phyloP scores from a whole-genome alignment of 2,113 vertebrate species.

The Nycticebus coucang region DNA sequence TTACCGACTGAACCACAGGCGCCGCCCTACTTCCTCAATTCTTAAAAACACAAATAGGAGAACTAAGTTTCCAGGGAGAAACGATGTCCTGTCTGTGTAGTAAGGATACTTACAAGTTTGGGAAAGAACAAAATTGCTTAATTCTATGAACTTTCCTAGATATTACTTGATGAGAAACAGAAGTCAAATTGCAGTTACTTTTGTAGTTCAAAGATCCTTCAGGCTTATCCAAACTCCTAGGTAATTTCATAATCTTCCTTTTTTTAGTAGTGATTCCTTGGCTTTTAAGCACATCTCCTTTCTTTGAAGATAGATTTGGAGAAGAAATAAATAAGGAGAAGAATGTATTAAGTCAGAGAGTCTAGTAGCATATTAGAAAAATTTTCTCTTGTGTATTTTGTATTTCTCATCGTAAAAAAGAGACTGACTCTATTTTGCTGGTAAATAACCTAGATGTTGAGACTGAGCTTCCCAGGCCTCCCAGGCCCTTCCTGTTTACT shows the following conservation, averaged over 20 bases:
- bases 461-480: not conserved
- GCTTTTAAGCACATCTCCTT: not conserved
- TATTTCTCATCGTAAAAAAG: not conserved
- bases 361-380: not conserved
- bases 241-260: not conserved
- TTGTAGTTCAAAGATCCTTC: not conserved
- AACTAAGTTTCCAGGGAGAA: not conserved
- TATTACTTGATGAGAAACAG: not conserved
- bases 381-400: constrained; percentile 33
- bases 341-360: not conserved
- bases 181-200: not conserved
- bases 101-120: not conserved
- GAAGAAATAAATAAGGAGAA: not conserved
- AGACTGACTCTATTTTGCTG: constrained; percentile 40
- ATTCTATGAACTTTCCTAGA: not conserved
- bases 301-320: constrained; percentile 41
- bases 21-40: not conserved
- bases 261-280: not conserved
- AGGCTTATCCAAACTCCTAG: not conserved
- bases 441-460: constrained; percentile 50
- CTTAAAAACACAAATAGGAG: not conserved
- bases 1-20: too few species aligned
- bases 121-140: not conserved
- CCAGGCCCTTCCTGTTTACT: not conserved
- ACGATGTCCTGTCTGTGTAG: accelerated